Evolutionary conservation across 2,888 invertebrate species (phyloP).

Genomic region (Plemyria rubiginata): DNA sequence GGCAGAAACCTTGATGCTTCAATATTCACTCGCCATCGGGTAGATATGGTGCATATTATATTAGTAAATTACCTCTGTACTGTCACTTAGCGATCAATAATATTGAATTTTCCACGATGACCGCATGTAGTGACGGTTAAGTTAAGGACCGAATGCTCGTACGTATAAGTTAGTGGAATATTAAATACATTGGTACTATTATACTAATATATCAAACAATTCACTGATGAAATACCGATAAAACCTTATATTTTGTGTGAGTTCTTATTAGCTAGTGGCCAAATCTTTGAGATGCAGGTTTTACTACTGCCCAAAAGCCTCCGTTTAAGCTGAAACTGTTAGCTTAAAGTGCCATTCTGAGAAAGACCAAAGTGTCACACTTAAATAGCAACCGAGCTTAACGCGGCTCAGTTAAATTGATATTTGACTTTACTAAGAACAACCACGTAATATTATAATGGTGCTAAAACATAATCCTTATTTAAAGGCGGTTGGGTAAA

Average conservation of each 20-base stretch:
- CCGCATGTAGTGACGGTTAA: conserved; percentile 3
- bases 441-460: neutral
- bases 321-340: too few relatives aligned
- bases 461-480: neutral
- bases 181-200: too few relatives aligned
- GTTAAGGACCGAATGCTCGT: neutral
- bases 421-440: neutral
- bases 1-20: neutral
- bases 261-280: too few relatives aligned
- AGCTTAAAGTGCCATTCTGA: too few relatives aligned
- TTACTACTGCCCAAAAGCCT: too few relatives aligned
- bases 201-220: too few relatives aligned
- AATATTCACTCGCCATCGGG: neutral
- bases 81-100: conserved; percentile 15
- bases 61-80: neutral
- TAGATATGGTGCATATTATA: neutral
- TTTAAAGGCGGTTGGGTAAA: neutral
- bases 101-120: conserved; percentile 14
- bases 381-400: neutral
- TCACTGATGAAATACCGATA: too few relatives aligned
- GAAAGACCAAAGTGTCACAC: neutral
- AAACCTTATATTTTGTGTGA: too few relatives aligned
- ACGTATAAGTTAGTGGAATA: too few relatives aligned
- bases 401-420: neutral
- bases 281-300: too few relatives aligned